Percentiles rank a stretch among this genome's conserved stretches.
Conservation (phyloP, 2,888 invertebrate species). For the Arctia plantaginis region DNA sequence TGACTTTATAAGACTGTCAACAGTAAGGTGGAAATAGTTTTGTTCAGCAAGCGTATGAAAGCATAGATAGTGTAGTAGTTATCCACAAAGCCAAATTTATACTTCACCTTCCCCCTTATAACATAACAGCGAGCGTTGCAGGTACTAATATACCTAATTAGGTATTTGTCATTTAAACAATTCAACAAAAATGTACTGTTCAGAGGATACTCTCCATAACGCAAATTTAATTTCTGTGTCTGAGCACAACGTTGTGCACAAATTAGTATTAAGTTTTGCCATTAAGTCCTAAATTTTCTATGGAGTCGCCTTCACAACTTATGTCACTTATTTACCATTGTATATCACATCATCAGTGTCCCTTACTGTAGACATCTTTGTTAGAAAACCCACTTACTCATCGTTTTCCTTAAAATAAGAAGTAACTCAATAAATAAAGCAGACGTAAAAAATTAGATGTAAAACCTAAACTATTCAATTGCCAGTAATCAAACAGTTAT, state of each 20-base stretch:
- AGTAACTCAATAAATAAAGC: conserved; percentile 40
- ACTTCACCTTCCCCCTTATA: conserved; percentile 20
- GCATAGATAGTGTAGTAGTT: conserved; percentile 19
- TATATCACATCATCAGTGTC: conserved; percentile 51
- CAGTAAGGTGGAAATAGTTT: conserved; percentile 24
- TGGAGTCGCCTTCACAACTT: conserved; percentile 59
- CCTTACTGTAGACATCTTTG: conserved; percentile 25
- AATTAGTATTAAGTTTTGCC: conserved; percentile 52
- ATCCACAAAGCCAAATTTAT: conserved; percentile 23
- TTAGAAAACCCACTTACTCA: conserved; percentile 28
- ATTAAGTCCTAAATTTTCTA: conserved; percentile 36
- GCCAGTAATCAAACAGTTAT: conserved; percentile 62
- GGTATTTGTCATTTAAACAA: background rate
- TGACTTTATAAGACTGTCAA: conserved; percentile 52
- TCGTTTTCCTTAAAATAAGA: conserved; percentile 32
- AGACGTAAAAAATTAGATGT: conserved; percentile 53
- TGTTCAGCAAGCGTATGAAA: conserved; percentile 36
- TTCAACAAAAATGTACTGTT: conserved; percentile 5
- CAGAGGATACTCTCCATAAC: conserved; percentile 30
- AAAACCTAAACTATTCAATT: conserved; percentile 27
- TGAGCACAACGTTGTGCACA: conserved; percentile 71
- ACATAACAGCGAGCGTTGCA: conserved; percentile 12
- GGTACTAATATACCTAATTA: background rate
- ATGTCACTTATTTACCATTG: conserved; percentile 46
- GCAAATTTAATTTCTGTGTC: conserved; percentile 45